Conservation (phyloP, 2,888 invertebrate species). For the Prenolepis imparis region DNA sequence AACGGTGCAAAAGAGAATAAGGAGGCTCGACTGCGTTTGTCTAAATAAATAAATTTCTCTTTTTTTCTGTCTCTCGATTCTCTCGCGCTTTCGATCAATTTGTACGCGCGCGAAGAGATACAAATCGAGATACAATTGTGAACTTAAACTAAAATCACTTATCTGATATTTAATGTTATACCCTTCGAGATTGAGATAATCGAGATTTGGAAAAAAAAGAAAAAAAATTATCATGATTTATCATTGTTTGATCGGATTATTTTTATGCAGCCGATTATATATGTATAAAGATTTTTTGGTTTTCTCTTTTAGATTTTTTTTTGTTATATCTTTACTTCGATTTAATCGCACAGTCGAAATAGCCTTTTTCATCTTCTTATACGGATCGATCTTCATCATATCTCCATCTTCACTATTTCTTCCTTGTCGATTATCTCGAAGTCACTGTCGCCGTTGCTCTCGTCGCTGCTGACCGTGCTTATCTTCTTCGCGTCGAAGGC, state of each 20-base stretch:
- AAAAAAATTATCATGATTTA: neutral
- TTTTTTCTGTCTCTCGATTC: slow-evolving; percentile 58
- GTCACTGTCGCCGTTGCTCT: slow-evolving; percentile 81
- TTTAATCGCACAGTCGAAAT: neutral
- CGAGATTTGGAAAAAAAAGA: neutral
- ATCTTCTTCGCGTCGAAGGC: slow-evolving; percentile 77
- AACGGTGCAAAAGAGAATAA: neutral
- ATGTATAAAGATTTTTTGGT: neutral
- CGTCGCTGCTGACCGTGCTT: slow-evolving; percentile 79
- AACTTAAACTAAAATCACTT: slow-evolving; percentile 14
- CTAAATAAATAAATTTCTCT: slow-evolving; percentile 75
- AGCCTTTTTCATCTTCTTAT: neutral
- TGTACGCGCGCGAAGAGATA: neutral
- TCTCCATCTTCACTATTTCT: slow-evolving; percentile 77
- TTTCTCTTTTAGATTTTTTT: neutral
- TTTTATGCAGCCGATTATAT: neutral
- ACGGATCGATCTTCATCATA: slow-evolving; percentile 2
- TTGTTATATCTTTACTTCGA: neutral
- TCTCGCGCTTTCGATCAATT: neutral
- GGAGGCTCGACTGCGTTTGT: slow-evolving; percentile 25
- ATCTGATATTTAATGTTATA: slow-evolving; percentile 1
- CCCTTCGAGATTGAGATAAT: neutral
- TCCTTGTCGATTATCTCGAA: slow-evolving; percentile 84
- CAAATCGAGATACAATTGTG: slow-evolving; percentile 1
- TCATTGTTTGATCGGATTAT: slow-evolving; percentile 14